phyloP scores from a whole-genome alignment of 2,888 invertebrate species.

The Neoaliturus tenellus region DNA sequence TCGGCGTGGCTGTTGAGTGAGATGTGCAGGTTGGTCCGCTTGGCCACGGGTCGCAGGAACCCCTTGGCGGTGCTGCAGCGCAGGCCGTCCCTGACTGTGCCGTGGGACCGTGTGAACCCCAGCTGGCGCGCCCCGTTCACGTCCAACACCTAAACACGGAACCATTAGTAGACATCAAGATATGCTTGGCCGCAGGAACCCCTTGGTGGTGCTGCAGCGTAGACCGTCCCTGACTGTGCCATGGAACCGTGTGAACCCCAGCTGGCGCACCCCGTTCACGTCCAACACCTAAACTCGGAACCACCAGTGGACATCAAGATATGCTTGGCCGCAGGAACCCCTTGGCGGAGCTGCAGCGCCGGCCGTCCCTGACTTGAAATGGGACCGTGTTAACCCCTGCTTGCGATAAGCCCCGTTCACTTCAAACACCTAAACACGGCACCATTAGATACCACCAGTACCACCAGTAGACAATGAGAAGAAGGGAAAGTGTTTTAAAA shows the following conservation, averaged over 20 bases:
- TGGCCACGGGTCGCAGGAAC: slow-evolving; percentile 81
- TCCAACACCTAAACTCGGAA: slow-evolving; percentile 76
- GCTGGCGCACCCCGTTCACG: slow-evolving; percentile 86
- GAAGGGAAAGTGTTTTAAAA: too few species aligned
- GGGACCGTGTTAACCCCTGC: slow-evolving; percentile 86
- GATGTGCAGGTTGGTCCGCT: slow-evolving; percentile 84
- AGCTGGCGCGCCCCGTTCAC: slow-evolving; percentile 87
- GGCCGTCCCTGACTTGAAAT: slow-evolving; percentile 84
- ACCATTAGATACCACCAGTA: too few species aligned
- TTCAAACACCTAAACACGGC: slow-evolving; percentile 75
- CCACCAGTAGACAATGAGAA: too few species aligned
- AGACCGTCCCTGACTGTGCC: slow-evolving; percentile 85
- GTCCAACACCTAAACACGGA: slow-evolving; percentile 75
- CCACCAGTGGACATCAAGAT: too few species aligned
- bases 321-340: slow-evolving; percentile 87
- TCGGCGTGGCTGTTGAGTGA: slow-evolving; percentile 82
- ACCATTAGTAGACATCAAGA: too few species aligned
- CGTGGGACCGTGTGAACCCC: slow-evolving; percentile 86
- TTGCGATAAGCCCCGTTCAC: slow-evolving; percentile 88
- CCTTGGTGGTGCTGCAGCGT: slow-evolving; percentile 91
- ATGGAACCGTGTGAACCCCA: slow-evolving; percentile 86
- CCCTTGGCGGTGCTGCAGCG: slow-evolving; percentile 92
- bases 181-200: slow-evolving; percentile 85
- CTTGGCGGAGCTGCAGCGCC: slow-evolving; percentile 90
- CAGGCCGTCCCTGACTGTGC: slow-evolving; percentile 83